These are phyloP conservation scores for Bettongia penicillata DNA, from an alignment of 2,113 vertebrate species.

Conservation along the genomic window DNA sequence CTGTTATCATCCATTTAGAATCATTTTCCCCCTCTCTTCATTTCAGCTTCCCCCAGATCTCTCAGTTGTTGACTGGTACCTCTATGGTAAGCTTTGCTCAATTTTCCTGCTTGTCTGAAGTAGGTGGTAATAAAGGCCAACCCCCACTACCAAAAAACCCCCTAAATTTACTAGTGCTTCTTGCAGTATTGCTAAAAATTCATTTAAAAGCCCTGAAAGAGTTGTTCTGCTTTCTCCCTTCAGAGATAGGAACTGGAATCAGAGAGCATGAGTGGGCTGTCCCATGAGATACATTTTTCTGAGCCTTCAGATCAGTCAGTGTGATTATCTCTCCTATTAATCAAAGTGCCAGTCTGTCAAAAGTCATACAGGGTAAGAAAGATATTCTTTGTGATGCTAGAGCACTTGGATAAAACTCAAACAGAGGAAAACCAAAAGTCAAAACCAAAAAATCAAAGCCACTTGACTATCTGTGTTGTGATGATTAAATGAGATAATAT, in stretches of 20 bases:
- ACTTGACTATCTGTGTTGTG: neutral
- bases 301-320: slow-evolving; percentile 48
- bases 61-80: neutral
- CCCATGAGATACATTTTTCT: slow-evolving; percentile 57
- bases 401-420: slow-evolving; percentile 6
- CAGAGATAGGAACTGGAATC: neutral
- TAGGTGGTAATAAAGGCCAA: neutral
- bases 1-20: neutral
- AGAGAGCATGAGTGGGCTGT: slow-evolving; percentile 3
- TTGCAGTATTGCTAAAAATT: neutral
- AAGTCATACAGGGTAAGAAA: slow-evolving; percentile 43
- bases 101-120: neutral
- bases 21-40: neutral
- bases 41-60: neutral
- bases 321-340: slow-evolving; percentile 59
- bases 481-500: neutral
- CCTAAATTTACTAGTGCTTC: neutral
- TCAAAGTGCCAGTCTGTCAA: slow-evolving; percentile 12
- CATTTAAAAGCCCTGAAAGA: slow-evolving; percentile 46
- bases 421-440: neutral
- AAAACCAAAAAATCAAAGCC: neutral
- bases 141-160: neutral
- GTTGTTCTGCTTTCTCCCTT: slow-evolving; percentile 38
- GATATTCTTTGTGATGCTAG: slow-evolving; percentile 40
- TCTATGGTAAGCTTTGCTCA: neutral